Evolutionary conservation across 2,113 vertebrate species (phyloP), one percentile per base, ranked within the genome.

Genomic region (Amia ocellicauda): DNA sequence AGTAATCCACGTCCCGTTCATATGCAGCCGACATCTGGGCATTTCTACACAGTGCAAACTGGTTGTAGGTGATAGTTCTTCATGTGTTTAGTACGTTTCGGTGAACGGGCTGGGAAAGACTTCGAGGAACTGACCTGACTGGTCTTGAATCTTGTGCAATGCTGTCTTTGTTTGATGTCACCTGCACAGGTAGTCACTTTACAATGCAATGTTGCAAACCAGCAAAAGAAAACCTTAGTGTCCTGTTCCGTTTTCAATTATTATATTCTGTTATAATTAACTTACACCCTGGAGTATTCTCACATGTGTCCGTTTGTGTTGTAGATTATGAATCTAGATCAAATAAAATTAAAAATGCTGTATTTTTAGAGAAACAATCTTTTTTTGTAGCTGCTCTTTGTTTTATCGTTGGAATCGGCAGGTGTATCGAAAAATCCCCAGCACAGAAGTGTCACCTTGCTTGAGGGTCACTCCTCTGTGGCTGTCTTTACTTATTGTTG

Each of bases 401-500:
- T 16, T 16, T 11, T 78, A 70, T 80, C 76, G 57, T 82, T 68
- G 65, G 73, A 79, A 79, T 69, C 74, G 78, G 69, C 71, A 80
- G 78, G 67, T 78, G 74, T 45, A 22, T 68, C 68, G 36, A 55
- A 60, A 49, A 42, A 58, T 52, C 67, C 62, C 20, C 52, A 67
- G 52, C 51, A 49, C 50, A 55, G 19, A 7, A 8, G 73, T 67
- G 71, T 80, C 74, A 69, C 67, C 76, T 76, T 81, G 74, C 80
- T 80, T 81, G 62, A 36, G 64, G 76, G 79, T 74, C 76, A 64
- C 67, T 31, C 54, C 49, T 41, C 62, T 57, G 64, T 78, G 78
- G 45, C 73, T 22, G 28, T 57, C 66, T 58, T 55, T 50, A 49
- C 61, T 79, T 77, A 76, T 79, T 77, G 73, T 55, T 57, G 58